Base-by-base conservation (phyloP, 2,797 vertebrate species). In the Ctenopoma multispine region DNA sequence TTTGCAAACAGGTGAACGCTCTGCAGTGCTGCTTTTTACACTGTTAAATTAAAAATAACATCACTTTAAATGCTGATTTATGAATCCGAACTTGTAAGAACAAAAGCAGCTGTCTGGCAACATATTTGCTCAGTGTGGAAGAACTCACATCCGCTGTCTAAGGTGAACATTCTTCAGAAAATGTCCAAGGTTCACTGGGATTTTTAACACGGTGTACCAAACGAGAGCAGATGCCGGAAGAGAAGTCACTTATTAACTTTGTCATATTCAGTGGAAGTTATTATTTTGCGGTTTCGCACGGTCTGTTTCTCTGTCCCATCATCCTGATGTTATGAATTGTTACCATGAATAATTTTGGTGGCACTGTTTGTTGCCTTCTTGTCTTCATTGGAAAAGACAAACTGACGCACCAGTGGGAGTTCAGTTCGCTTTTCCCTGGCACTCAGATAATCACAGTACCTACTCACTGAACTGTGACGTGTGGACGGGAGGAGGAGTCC, bases 391-490 rank as follows among this genome's bases (percentile, higher is more conserved):
- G 63, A 87, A 82, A 58, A 24, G 60, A 44, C 31, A 20, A 64
- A 49, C 78, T 91, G 91, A 92, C 90, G 88, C 89, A 88, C 71
- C 79, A 58, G 46, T 62, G 73, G 64, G 84, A 78, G 78, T 69
- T 77, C 43, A 81, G 64, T 74, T 72, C 77, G 31, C 54, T 56
- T 17, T 43, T 27, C 44, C 63, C 20, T 36, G 46, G 68, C 34
- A 40, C 49, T 80, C 72, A 31, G 7, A 44, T 55, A 58, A 53
- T 48, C 29, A 14, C 13, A 50, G 51, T 23, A 17, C 48, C 18
- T 17, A 2, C 41, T 69, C 46, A 0, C 13, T 4, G 34, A 4
- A 58, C 34, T 24, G 77, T 90, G 92, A 90, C 89, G 91, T 72
- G n/a, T n/a, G 64, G 5, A 2, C 2, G 4, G 75, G 73, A 57